A percentile compares a stretch with the other conserved stretches of the same genome.
Evolutionary conservation across 1,140 invertebrate species (phyloP).

Genomic region (Bombyx mori): ASM3026992v2 NC_085133.1:2495501-2496000

Average conservation of each 20-base stretch:
- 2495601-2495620: constrained; percentile 65
- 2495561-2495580: constrained; percentile 62
- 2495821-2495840: too few species aligned
- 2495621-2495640: constrained; percentile 62
- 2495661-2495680: constrained; percentile 69
- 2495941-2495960: too few species aligned
- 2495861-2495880: too few species aligned
- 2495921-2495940: too few species aligned
- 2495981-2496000: not conserved
- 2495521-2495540: constrained; percentile 20
- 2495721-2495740: constrained; percentile 25
- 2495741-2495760: too few species aligned
- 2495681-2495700: constrained; percentile 69
- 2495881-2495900: too few species aligned
- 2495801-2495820: too few species aligned
- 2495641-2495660: constrained; percentile 70
- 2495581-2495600: constrained; percentile 63
- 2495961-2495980: not conserved
- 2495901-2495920: too few species aligned
- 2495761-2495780: too few species aligned
- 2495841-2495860: not conserved
- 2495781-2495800: too few species aligned
- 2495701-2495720: constrained; percentile 49
- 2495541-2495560: constrained; percentile 38
- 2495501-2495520: constrained; percentile 44